Percentiles rank a stretch among this genome's conserved stretches.
phyloP scores from a whole-genome alignment of 2,888 invertebrate genomes.

The Onchidella celtica region DNA sequence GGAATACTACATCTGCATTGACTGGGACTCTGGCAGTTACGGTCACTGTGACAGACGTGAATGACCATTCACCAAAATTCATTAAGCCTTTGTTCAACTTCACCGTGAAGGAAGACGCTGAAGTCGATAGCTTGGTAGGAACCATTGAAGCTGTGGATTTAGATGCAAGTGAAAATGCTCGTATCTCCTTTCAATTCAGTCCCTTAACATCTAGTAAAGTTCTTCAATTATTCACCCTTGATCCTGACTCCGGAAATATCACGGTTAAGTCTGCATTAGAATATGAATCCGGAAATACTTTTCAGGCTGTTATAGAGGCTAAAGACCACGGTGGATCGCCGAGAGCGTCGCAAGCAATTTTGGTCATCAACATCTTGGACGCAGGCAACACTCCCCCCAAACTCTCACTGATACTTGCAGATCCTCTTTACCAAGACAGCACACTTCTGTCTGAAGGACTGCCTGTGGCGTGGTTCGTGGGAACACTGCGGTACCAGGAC shows the following conservation, averaged over 20 bases:
- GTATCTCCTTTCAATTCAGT: conserved; percentile 79
- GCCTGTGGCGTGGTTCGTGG: conserved; percentile 62
- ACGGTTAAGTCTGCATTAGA: conserved; percentile 52
- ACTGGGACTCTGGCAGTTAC: conserved; percentile 51
- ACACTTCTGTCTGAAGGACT: conserved; percentile 60
- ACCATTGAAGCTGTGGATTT: conserved; percentile 89
- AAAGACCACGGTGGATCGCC: conserved; percentile 56
- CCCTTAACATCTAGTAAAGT: conserved; percentile 46
- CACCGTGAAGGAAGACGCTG: conserved; percentile 51
- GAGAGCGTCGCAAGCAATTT: conserved; percentile 51
- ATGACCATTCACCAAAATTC: conserved; percentile 58
- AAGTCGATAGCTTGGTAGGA: conserved; percentile 46
- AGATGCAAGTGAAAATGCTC: conserved; percentile 89
- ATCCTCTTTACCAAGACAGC: conserved; percentile 38
- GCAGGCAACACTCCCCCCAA: conserved; percentile 97
- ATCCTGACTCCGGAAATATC: conserved; percentile 57
- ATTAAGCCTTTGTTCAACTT: conserved; percentile 51
- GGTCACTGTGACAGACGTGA: conserved; percentile 55
- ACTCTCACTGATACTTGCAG: conserved; percentile 50
- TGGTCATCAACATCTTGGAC: conserved; percentile 83
- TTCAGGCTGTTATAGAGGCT: conserved; percentile 55
- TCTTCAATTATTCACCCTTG: conserved; percentile 51
- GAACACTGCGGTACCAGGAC: conserved; percentile 66
- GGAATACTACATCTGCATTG: conserved; percentile 21
- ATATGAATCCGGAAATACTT: conserved; percentile 52